These are phyloP conservation scores for Nematostella vectensis DNA, from an alignment of 92 coral and sea anemone species.

Conservation along the genomic window DNA sequence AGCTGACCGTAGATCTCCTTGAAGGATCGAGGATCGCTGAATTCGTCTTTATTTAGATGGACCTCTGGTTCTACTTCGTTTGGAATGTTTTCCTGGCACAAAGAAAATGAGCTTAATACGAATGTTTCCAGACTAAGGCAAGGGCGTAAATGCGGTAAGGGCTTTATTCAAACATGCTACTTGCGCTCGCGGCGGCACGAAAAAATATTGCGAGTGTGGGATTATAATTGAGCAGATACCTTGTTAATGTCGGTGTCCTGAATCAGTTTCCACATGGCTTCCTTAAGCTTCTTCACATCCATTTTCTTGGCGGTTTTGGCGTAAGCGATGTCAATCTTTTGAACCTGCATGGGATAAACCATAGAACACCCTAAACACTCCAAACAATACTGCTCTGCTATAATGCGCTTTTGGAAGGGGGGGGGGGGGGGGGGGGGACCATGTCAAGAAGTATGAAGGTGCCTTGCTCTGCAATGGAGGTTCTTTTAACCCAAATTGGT, in stretches of 20 bases:
- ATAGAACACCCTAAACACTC: no score
- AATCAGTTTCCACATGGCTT: constrained; percentile 79
- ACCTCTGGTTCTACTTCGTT: constrained; percentile 15
- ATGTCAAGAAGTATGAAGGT: no score
- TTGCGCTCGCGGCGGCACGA: constrained; percentile 37
- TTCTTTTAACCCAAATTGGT: no score
- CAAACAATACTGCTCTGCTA: no score
- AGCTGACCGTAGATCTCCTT: constrained; percentile 55
- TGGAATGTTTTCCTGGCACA: constrained; percentile 65
- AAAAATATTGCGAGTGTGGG: no score
- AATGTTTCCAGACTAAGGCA: background rate
- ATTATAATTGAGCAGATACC: no score
- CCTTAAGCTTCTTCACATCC: constrained; percentile 84
- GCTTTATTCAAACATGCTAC: constrained; percentile 79
- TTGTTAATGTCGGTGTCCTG: constrained; percentile 34
- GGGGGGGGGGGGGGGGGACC: no score
- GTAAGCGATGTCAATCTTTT: constrained; percentile 80
- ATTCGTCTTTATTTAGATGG: constrained; percentile 8
- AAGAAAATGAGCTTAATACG: background rate
- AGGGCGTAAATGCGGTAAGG: constrained; percentile 56
- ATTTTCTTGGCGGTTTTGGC: constrained; percentile 97
- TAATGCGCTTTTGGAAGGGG: no score
- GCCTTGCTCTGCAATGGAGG: no score
- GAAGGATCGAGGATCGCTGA: constrained; percentile 50
- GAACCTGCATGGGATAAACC: no score